Base-by-base conservation (phyloP, 2,113 vertebrate species). In the Chaetura pelagica region DNA sequence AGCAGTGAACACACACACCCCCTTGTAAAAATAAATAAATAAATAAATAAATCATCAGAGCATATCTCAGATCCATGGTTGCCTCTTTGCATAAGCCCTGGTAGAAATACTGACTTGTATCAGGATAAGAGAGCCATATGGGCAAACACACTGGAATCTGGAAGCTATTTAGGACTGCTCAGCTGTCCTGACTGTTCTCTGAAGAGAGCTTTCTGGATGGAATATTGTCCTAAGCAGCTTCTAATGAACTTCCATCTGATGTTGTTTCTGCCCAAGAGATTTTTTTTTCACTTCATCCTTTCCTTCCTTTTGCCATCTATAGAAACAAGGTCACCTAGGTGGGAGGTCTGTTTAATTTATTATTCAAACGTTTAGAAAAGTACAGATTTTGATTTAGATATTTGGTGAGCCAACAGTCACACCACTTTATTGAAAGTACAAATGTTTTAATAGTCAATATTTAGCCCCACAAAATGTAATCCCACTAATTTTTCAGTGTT, bases 391-490 rank as follows among this genome's bases (percentile, higher is more conserved):
- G 48, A 34, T 49, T 88, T 57, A 79, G 84, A 15, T 94, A 59
- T 26, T 59, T 71, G 17, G 75, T 85, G 51, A 95, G 55, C 79
- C 77, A 92, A 82, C 24, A 87, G 71, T 94, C 72, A 79, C 75
- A 85, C 76, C 32, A 54, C 54, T 83, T 92, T 69, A 75, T 40
- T 94, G 83, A 87, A 94, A 86, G 35, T 52, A 80, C 64, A 95
- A 96, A 88, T 68, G 81, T 74, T 91, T 92, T 90, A 96, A 89
- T 89, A 77, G 73, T 75, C 75, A 93, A 57, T 88, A 89, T 81
- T 93, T 96, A 95, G 73, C 44, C 57, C 40, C 62, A 76, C 21
- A 4, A 88, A 94, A 94, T 62, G 54, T 94, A 97, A 96, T 88
- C 87, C 89, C 7, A 13, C 94, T 81, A 74, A 63, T 76, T 92